A percentile compares a stretch with the other conserved stretches of the same genome.
Evolutionary conservation across 2,888 invertebrate species (phyloP).

Genomic region (Drosophila parthenogenetica): DNA sequence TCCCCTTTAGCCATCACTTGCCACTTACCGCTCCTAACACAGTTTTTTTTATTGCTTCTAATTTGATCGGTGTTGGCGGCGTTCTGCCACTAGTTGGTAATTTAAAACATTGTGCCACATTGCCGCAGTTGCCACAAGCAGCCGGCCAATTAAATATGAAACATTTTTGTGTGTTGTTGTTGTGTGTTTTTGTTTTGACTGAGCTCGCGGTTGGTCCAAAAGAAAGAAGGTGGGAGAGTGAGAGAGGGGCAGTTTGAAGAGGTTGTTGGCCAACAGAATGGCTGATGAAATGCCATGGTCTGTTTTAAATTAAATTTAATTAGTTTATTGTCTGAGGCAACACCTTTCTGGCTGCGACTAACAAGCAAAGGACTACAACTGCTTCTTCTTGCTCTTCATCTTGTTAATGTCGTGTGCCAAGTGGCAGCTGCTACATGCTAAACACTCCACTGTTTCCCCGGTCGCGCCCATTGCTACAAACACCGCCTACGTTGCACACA

Average conservation of each 20-base stretch:
- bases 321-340: constrained; percentile 74
- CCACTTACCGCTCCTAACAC: constrained; percentile 27
- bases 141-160: constrained; percentile 62
- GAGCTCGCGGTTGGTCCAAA: constrained; percentile 10
- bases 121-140: constrained; percentile 34
- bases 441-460: not conserved
- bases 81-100: constrained; percentile 39
- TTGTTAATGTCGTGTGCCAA: constrained; percentile 53
- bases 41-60: constrained; percentile 70
- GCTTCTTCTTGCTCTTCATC: not conserved
- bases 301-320: constrained; percentile 81
- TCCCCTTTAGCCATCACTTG: not conserved
- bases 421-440: constrained; percentile 49
- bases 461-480: not conserved
- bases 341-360: constrained; percentile 59
- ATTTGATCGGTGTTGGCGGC: constrained; percentile 49
- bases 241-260: not conserved
- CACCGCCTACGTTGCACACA: constrained; percentile 46
- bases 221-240: not conserved
- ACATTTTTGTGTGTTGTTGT: constrained; percentile 38
- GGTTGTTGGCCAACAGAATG: constrained; percentile 42
- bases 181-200: constrained; percentile 13
- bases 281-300: constrained; percentile 64
- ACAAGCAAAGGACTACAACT: constrained; percentile 34
- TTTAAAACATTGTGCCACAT: constrained; percentile 56